Conservation (phyloP, 2,797 vertebrate species). For the Petrocephalus sullivani region DNA sequence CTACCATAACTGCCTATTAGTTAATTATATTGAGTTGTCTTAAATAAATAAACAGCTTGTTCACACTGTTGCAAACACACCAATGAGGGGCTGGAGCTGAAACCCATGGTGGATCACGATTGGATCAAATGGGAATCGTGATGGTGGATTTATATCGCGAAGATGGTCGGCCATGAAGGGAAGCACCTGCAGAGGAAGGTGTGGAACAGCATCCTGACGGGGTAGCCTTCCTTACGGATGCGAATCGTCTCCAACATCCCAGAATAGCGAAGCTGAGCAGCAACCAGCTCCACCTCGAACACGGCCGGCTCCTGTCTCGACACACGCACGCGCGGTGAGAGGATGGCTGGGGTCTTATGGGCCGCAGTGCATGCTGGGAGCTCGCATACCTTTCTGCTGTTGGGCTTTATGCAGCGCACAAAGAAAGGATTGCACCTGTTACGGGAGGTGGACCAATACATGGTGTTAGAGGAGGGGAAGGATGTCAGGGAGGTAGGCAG, state of each 20-base stretch:
- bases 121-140: background rate
- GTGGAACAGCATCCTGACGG: constrained; percentile 79
- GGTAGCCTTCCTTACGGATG: constrained; percentile 89
- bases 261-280: constrained; percentile 78
- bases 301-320: constrained; percentile 70
- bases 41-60: background rate
- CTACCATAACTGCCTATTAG: background rate
- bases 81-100: background rate
- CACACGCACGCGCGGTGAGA: background rate
- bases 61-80: background rate
- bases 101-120: no score
- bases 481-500: background rate
- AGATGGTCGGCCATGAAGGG: background rate
- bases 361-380: background rate
- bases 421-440: constrained; percentile 90
- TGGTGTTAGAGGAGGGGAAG: background rate
- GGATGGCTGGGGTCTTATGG: background rate
- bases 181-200: constrained; percentile 79
- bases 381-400: constrained; percentile 86
- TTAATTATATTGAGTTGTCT: background rate
- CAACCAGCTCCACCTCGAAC: constrained; percentile 80
- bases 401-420: constrained; percentile 94
- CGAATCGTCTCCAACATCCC: constrained; percentile 90
- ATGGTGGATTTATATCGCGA: background rate
- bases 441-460: background rate